Percentiles rank a stretch among this genome's conserved stretches.
Evolutionary conservation across 2,113 vertebrate genomes (phyloP).

Genomic region (Saimiri boliviensis): DNA sequence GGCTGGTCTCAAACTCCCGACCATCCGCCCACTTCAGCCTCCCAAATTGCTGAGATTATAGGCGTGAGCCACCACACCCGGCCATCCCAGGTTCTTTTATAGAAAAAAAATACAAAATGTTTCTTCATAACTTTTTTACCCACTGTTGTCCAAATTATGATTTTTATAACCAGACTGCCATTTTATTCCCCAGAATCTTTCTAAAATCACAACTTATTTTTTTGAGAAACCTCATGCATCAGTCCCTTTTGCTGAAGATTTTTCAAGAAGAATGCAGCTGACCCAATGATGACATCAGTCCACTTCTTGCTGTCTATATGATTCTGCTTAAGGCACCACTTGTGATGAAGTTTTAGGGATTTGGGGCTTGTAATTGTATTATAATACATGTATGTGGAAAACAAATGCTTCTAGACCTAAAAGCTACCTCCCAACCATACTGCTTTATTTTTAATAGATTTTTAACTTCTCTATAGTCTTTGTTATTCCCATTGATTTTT

Average conservation of each 20-base stretch:
- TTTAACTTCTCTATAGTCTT: background rate
- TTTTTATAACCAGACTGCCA: constrained; percentile 82
- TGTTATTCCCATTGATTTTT: background rate
- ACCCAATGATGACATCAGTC: constrained; percentile 90
- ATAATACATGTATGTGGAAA: constrained; percentile 78
- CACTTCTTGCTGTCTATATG: constrained; percentile 91
- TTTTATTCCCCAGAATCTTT: background rate
- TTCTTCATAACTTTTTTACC: background rate
- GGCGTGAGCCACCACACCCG: no score
- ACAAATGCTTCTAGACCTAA: constrained; percentile 86
- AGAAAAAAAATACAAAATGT: constrained; percentile 30
- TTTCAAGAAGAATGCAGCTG: constrained; percentile 85
- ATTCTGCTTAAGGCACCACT: constrained; percentile 92
- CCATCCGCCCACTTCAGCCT: no score
- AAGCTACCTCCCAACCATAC: constrained; percentile 87
- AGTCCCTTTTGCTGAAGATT: constrained; percentile 83
- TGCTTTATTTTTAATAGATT: background rate
- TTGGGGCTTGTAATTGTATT: constrained; percentile 88
- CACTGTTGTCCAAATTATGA: background rate
- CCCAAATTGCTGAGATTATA: no score
- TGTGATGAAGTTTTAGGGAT: constrained; percentile 93
- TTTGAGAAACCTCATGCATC: constrained; percentile 42
- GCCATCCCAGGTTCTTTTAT: constrained; percentile 33
- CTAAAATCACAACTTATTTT: background rate
- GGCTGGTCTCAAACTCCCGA: no score